Conservation (phyloP, 2,888 invertebrate genomes). For the Calameuta idolon region DNA sequence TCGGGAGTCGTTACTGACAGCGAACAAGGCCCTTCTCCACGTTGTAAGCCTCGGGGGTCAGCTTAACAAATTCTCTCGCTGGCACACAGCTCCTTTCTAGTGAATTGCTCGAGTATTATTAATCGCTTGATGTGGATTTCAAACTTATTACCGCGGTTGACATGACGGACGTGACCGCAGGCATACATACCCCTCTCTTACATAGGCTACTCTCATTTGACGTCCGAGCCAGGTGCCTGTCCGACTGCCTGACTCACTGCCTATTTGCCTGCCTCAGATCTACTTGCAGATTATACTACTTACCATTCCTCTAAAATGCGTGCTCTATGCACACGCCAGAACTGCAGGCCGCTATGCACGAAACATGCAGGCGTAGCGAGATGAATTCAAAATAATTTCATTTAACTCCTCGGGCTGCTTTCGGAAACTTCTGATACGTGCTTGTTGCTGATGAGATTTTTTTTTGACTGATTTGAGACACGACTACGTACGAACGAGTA, state of each 20-base stretch:
- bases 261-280: slow-evolving; percentile 17
- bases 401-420: neutral
- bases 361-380: no score
- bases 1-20: slow-evolving; percentile 60
- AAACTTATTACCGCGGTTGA: slow-evolving; percentile 60
- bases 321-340: neutral
- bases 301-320: slow-evolving; percentile 8
- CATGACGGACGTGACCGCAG: slow-evolving; percentile 51
- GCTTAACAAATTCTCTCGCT: slow-evolving; percentile 51
- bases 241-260: slow-evolving; percentile 20
- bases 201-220: slow-evolving; percentile 40
- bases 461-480: no score
- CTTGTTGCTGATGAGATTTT: no score
- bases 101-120: slow-evolving; percentile 61
- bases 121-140: slow-evolving; percentile 65
- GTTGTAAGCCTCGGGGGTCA: slow-evolving; percentile 47
- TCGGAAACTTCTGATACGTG: no score
- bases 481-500: no score
- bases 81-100: slow-evolving; percentile 56
- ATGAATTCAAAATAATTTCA: slow-evolving; percentile 28
- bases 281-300: slow-evolving; percentile 28
- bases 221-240: slow-evolving; percentile 54
- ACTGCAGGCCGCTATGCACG: no score
- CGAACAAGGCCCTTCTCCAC: slow-evolving; percentile 54
- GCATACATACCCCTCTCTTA: slow-evolving; percentile 13